phyloP scores from a whole-genome alignment of 2,113 vertebrate species.

The Epinephelus moara region DNA sequence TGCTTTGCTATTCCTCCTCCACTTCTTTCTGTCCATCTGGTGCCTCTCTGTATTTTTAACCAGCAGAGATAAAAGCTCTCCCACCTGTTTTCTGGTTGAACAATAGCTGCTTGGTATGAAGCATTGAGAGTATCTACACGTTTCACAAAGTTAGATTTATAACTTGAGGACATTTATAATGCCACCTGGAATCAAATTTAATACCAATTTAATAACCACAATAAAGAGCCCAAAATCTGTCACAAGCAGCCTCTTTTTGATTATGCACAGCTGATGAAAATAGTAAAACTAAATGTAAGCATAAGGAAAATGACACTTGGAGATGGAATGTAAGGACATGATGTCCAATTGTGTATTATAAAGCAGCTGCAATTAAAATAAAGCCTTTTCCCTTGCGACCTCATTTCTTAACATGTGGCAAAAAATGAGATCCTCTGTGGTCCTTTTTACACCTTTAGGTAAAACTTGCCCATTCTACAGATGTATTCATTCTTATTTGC shows the following conservation, averaged over 20 bases:
- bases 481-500: neutral
- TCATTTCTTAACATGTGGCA: neutral
- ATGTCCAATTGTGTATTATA: slow-evolving; percentile 38
- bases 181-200: slow-evolving; percentile 65
- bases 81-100: slow-evolving; percentile 60
- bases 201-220: slow-evolving; percentile 61
- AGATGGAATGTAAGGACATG: slow-evolving; percentile 14
- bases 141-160: slow-evolving; percentile 57
- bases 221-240: slow-evolving; percentile 61
- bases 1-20: slow-evolving; percentile 14
- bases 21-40: slow-evolving; percentile 54
- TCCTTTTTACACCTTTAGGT: neutral
- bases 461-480: neutral
- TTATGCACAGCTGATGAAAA: slow-evolving; percentile 50
- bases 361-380: slow-evolving; percentile 32
- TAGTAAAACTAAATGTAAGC: slow-evolving; percentile 57
- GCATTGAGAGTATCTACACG: slow-evolving; percentile 23
- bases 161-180: slow-evolving; percentile 61
- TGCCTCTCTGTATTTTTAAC: slow-evolving; percentile 69
- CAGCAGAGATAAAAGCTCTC: slow-evolving; percentile 63
- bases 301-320: slow-evolving; percentile 40
- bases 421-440: neutral
- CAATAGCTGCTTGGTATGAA: slow-evolving; percentile 23
- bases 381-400: slow-evolving; percentile 3
- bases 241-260: slow-evolving; percentile 45